A percentile compares a stretch with the other conserved stretches of the same genome.
phyloP scores from a whole-genome alignment of 2,888 invertebrate genomes.

The Graphium colonna region DNA sequence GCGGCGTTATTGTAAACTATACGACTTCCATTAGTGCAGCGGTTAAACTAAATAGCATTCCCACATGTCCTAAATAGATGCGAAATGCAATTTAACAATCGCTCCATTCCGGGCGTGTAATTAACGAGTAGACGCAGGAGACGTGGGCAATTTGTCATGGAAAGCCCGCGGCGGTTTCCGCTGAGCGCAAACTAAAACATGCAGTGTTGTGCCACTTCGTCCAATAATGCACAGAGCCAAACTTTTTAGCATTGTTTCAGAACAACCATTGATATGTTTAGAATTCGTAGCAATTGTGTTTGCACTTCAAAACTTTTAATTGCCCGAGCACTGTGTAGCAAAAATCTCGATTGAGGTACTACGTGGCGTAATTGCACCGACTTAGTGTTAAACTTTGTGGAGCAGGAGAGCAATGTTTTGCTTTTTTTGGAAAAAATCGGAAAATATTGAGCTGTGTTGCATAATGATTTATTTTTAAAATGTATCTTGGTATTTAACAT shows the following conservation, averaged over 20 bases:
- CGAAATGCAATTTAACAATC: constrained; percentile 51
- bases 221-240: constrained; percentile 13
- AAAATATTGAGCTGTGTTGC: no score
- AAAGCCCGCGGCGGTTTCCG: constrained; percentile 25
- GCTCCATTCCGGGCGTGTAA: constrained; percentile 53
- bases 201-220: constrained; percentile 22
- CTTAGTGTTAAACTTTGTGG: constrained; percentile 12
- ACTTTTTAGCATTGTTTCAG: constrained; percentile 23
- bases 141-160: constrained; percentile 56
- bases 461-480: no score
- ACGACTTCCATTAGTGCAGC: constrained; percentile 20
- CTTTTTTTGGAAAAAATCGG: no score
- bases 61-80: constrained; percentile 29
- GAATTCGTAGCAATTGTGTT: constrained; percentile 7
- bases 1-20: constrained; percentile 8
- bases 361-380: constrained; percentile 8
- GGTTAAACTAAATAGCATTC: constrained; percentile 26
- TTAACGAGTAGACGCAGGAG: constrained; percentile 55
- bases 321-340: constrained; percentile 15
- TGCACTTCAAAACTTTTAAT: constrained; percentile 28
- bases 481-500: no score
- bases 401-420: no score
- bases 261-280: constrained; percentile 20
- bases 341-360: constrained; percentile 10
- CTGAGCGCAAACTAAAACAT: constrained; percentile 22